phyloP scores from a whole-genome alignment of 2,888 invertebrate genomes.

The Theretra japonica region DNA sequence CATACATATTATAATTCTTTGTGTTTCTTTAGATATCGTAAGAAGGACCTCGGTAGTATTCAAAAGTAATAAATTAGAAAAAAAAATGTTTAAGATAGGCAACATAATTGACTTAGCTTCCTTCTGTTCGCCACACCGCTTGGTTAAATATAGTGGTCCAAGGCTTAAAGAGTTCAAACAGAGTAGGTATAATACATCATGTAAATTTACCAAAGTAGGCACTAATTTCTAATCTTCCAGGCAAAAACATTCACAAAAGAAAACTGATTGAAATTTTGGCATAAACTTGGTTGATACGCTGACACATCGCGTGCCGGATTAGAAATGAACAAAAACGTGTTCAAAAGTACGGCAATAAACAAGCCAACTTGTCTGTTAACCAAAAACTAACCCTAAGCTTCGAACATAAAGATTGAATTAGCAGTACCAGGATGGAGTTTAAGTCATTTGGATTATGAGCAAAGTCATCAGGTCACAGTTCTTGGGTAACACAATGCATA shows the following conservation, averaged over 20 bases:
- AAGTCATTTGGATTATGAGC: not conserved
- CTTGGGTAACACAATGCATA: too few relatives aligned
- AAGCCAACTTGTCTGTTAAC: not conserved
- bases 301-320: constrained; percentile 11
- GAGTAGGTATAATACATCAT: too few relatives aligned
- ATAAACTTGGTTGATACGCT: constrained; percentile 1
- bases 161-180: not conserved
- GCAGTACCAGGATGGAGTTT: not conserved
- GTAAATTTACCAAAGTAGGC: not conserved
- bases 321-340: not conserved
- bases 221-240: not conserved
- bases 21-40: too few relatives aligned
- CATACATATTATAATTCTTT: too few relatives aligned
- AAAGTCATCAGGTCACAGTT: not conserved
- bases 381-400: not conserved
- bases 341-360: constrained; percentile 1
- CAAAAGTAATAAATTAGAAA: too few relatives aligned
- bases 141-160: too few relatives aligned
- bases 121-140: too few relatives aligned
- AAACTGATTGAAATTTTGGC: not conserved
- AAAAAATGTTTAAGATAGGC: too few relatives aligned
- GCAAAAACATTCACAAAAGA: constrained; percentile 6
- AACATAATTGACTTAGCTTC: too few relatives aligned
- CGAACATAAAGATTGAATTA: not conserved
- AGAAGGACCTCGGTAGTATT: too few relatives aligned